phyloP scores from a whole-genome alignment of 2,113 vertebrate genomes.

The Damaliscus lunatus region DNA sequence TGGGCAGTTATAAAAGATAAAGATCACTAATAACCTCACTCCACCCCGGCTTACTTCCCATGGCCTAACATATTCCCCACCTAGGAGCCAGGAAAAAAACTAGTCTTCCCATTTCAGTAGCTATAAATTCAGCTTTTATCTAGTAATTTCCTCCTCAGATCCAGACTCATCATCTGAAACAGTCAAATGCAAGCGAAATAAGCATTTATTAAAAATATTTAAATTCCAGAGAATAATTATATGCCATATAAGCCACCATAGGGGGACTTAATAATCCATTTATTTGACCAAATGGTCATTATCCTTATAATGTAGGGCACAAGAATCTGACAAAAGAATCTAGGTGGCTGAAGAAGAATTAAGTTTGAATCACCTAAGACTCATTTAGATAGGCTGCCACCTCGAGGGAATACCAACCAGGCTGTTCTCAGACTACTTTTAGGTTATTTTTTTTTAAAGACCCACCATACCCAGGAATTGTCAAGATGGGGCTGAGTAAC shows the following conservation, averaged over 20 bases:
- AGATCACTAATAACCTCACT: not conserved
- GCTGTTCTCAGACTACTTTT: not conserved
- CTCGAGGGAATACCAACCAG: not conserved
- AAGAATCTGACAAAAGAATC: not conserved
- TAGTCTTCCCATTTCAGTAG: not conserved
- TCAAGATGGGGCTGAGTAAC: not conserved
- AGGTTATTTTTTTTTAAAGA: not conserved
- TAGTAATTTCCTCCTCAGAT: not conserved
- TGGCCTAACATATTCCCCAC: not conserved
- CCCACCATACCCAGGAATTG: not conserved
- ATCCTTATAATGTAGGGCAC: not conserved
- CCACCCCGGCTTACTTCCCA: not conserved
- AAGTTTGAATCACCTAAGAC: not conserved
- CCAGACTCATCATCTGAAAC: not conserved
- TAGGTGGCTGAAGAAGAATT: not conserved
- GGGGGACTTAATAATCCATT: not conserved
- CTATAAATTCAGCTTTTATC: not conserved
- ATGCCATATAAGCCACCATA: not conserved
- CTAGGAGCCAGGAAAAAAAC: not conserved
- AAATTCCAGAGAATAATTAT: not conserved
- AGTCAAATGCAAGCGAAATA: not conserved
- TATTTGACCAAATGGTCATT: constrained; percentile 1
- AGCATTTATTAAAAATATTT: not conserved
- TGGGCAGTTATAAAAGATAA: not conserved
- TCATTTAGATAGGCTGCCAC: not conserved